A percentile compares a stretch with the other conserved stretches of the same genome.
phyloP scores from a whole-genome alignment of 2,888 invertebrate genomes.

The Nipponacmea schrenckii region DNA sequence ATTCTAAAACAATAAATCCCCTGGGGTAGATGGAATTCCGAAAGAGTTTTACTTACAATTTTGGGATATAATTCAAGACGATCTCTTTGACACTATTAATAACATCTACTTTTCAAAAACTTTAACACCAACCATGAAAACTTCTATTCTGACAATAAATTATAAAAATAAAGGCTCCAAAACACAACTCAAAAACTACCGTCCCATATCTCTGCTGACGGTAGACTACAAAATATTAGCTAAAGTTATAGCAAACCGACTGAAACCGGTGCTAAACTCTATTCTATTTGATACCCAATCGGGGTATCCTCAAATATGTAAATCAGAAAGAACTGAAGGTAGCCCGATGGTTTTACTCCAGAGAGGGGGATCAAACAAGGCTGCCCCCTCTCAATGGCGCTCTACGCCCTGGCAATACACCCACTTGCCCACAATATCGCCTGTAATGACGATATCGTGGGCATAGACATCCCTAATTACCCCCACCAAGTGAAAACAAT shows the following conservation, averaged over 20 bases:
- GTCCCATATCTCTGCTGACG: neutral
- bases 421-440: neutral
- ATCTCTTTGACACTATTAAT: neutral
- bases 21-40: neutral
- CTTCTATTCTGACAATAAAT: neutral
- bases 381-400: neutral
- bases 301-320: neutral
- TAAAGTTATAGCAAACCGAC: neutral
- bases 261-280: neutral
- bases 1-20: neutral
- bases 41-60: neutral
- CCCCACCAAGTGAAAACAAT: neutral
- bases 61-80: neutral
- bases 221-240: neutral
- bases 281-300: neutral
- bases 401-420: neutral
- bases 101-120: neutral
- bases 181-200: neutral
- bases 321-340: no score
- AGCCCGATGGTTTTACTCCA: neutral
- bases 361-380: neutral
- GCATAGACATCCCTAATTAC: neutral
- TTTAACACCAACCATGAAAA: neutral
- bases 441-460: neutral
- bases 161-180: neutral